These are phyloP conservation scores for Euphonia xanthogaster DNA, from an alignment of 2,797 vertebrate genomes.

Conservation along the genomic window DNA sequence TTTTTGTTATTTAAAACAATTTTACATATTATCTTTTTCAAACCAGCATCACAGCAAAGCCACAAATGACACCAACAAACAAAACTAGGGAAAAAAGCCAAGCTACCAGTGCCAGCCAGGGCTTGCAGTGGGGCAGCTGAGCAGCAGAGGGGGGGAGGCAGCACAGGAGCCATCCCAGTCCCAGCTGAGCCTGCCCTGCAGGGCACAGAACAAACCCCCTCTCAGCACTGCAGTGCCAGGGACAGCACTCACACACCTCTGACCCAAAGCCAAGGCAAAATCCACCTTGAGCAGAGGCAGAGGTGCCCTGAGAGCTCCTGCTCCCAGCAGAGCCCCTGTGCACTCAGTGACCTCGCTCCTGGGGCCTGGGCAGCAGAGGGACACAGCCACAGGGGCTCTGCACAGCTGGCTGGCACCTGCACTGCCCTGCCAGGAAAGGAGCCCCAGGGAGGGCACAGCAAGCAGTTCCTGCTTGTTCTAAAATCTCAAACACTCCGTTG, in stretches of 20 bases:
- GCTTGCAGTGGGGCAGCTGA: not conserved
- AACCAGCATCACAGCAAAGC: not conserved
- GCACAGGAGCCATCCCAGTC: not conserved
- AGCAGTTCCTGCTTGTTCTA: not conserved
- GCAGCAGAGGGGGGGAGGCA: not conserved
- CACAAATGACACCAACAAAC: not conserved
- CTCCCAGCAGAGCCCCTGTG: not conserved
- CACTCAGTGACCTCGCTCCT: not conserved
- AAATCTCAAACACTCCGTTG: not conserved
- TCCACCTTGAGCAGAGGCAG: not conserved
- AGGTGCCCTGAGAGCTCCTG: not conserved
- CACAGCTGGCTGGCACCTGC: not conserved
- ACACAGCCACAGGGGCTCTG: not conserved
- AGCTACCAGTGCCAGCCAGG: not conserved
- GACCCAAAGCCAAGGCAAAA: not conserved
- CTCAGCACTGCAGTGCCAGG: not conserved
- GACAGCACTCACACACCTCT: not conserved
- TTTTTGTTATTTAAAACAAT: not conserved
- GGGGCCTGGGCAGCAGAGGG: not conserved
- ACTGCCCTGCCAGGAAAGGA: not conserved
- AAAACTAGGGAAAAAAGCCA: not conserved
- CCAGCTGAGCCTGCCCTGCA: not conserved
- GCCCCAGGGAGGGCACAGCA: not conserved
- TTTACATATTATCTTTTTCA: not conserved
- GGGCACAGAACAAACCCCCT: not conserved